These are phyloP conservation scores for Zenarchopterus dispar DNA, from an alignment of 2,797 vertebrate species.

Conservation along the genomic window DNA sequence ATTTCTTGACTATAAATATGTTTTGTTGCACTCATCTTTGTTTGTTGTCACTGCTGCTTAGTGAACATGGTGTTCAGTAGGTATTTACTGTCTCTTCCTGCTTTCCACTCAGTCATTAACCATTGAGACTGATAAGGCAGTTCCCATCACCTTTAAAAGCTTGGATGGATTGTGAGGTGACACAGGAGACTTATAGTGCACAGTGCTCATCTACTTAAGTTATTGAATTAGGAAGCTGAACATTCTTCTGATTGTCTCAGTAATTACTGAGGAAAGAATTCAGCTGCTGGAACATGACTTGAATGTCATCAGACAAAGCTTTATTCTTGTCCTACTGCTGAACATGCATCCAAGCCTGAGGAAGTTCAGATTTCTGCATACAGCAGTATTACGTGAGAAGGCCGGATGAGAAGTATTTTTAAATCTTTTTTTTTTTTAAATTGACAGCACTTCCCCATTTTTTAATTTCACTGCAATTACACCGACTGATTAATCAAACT, in stretches of 20 bases:
- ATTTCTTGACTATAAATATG: slow-evolving; percentile 14
- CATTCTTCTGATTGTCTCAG: slow-evolving; percentile 49
- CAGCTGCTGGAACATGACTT: slow-evolving; percentile 20
- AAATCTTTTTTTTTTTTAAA: slow-evolving; percentile 1
- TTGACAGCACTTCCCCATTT: neutral
- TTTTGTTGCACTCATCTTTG: slow-evolving; percentile 18
- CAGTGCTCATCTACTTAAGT: slow-evolving; percentile 28
- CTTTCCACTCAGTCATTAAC: slow-evolving; percentile 19
- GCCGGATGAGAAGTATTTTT: slow-evolving; percentile 3
- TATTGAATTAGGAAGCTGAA: slow-evolving; percentile 63
- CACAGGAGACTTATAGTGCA: slow-evolving; percentile 15
- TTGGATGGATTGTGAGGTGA: slow-evolving; percentile 19
- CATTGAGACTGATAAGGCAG: slow-evolving; percentile 22
- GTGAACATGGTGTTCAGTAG: slow-evolving; percentile 14
- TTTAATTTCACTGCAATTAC: neutral
- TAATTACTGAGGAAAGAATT: slow-evolving; percentile 28
- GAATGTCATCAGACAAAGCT: slow-evolving; percentile 32
- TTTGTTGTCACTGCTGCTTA: slow-evolving; percentile 18
- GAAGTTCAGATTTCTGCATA: slow-evolving; percentile 22
- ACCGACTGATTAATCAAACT: slow-evolving; percentile 6
- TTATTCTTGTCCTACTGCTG: slow-evolving; percentile 24
- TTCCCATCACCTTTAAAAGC: slow-evolving; percentile 22
- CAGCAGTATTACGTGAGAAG: slow-evolving; percentile 5
- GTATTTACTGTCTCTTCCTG: slow-evolving; percentile 13
- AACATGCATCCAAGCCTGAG: slow-evolving; percentile 20